Evolutionary conservation across 1,140 invertebrate species (phyloP), one percentile per base, ranked within the genome.

Genomic region (Batillaria attramentaria): DNA sequence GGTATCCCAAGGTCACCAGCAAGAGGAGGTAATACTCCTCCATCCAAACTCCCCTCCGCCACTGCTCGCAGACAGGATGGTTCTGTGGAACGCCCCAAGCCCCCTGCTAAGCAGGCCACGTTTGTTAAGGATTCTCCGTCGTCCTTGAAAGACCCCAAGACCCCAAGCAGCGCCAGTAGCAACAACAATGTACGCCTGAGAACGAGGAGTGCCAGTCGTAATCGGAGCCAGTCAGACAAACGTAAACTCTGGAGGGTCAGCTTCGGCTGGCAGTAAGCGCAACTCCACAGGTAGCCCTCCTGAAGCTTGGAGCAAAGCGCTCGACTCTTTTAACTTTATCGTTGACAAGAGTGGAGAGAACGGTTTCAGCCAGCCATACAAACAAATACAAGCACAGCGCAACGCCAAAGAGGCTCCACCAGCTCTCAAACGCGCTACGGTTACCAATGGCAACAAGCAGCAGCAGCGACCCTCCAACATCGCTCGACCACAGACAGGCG

Each of bases 41-140:
- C 76, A 57, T 41, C 68, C 18, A 41, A 68, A 50, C 41, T 85
- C 81, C 76, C 86, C 81, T n/a, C 80, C 2, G 41, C 68, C n/a
- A 78, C 70, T 6, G 43, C 42, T 42, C 35, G 24, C 18, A 42
- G 70, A 33, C 66, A 62, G 39, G 70, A 84, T 42, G 80, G 80
- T 31, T 62, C 81, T 43, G 72, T 77, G 16, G 85, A 87, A 65
- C 72, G 84, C 62, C 84, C 86, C 42, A 87, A 82, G 76, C 85
- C 88, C 3, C 81, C 81, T 16, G 83, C 95, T 72, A 93, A 96
- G 54, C 96, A 97, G 89, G 95, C 95, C 35, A 97, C 96, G 0
- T 97, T 97, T 87, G 95, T 95, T 0, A 97, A 97, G 90, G 95
- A 97, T 66, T 69, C 83, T 0, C 77, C 85, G 82, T n/a, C n/a